phyloP scores from a whole-genome alignment of 2,113 vertebrate species.

The Sander vitreus region DNA sequence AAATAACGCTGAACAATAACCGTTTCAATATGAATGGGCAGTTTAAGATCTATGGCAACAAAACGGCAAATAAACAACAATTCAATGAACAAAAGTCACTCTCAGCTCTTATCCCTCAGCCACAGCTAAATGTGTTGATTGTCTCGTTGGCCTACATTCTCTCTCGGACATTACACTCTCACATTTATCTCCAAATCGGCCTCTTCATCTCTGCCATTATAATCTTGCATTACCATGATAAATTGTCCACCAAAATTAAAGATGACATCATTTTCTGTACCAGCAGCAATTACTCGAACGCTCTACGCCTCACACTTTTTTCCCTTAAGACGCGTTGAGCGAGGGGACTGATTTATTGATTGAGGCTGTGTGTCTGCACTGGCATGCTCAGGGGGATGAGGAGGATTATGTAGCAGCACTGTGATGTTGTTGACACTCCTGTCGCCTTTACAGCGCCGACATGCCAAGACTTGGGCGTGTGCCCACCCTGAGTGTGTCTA shows the following conservation, averaged over 20 bases:
- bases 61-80: constrained; percentile 68
- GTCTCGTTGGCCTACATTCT: constrained; percentile 56
- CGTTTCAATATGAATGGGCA: constrained; percentile 53
- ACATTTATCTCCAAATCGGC: constrained; percentile 55
- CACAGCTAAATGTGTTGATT: constrained; percentile 54
- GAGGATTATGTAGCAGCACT: constrained; percentile 68
- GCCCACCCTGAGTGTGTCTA: constrained; percentile 50
- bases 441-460: constrained; percentile 64
- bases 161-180: constrained; percentile 25
- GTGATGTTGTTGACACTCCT: constrained; percentile 76
- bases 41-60: constrained; percentile 72
- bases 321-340: constrained; percentile 49
- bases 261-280: constrained; percentile 54
- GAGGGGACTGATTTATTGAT: constrained; percentile 66
- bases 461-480: constrained; percentile 61
- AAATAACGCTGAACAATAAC: constrained; percentile 65
- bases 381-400: constrained; percentile 37
- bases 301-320: neutral
- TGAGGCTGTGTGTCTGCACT: constrained; percentile 38
- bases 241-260: constrained; percentile 48
- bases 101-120: constrained; percentile 47
- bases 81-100: constrained; percentile 61
- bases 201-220: constrained; percentile 51
- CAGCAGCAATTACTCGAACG: constrained; percentile 31
- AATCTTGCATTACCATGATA: constrained; percentile 44